Base-by-base conservation (phyloP, 2,113 vertebrate genomes). In the Trogon surrucura region DNA sequence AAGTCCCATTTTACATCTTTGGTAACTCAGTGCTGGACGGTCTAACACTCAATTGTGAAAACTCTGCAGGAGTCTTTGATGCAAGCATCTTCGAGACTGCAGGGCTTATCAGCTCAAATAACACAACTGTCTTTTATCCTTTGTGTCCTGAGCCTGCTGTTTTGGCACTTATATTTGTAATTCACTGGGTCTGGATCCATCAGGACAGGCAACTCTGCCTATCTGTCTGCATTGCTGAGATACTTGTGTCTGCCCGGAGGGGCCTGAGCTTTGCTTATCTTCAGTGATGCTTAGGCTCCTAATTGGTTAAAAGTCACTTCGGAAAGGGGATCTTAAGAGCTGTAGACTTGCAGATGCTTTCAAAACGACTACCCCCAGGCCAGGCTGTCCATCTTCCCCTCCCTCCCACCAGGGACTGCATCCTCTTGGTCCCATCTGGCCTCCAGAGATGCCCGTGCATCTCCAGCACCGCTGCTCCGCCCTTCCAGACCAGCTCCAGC, bases 81-180 rank as follows among this genome's bases (percentile, higher is more conserved):
- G 78, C 58, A 19, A 5, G 70, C 74, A 60, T 83, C 95, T 92
- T 85, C 4, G 1, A 86, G 89, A 86, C 36, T 5, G 3, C 22
- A 27, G 58, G 45, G 82, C 71, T 92, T 91, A 95, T 93, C 88
- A 83, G 87, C 86, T 85, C 73, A 87, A 88, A 93, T 91, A 95
- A 88, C 90, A 89, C 78, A 91, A 94, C 64, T 79, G 93, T 70
- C 89, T 95, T 92, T 87, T 65, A 84, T 96, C 89, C 62, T 79
- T 82, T 60, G n/a, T 66, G 74, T 92, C 91, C 83, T 66, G 47
- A 72, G 80, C 79, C 64, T 69, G 69, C 64, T 91, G 67, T 78
- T 93, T 96, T 89, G 88, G 93, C 72, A 86, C 85, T 96, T 91
- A 64, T 47, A 88, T 83, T 95, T 82, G 78, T 93, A 91, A 95